Conservation (phyloP, 2,888 invertebrate species). For the Drosophila quasianomalipes region DNA sequence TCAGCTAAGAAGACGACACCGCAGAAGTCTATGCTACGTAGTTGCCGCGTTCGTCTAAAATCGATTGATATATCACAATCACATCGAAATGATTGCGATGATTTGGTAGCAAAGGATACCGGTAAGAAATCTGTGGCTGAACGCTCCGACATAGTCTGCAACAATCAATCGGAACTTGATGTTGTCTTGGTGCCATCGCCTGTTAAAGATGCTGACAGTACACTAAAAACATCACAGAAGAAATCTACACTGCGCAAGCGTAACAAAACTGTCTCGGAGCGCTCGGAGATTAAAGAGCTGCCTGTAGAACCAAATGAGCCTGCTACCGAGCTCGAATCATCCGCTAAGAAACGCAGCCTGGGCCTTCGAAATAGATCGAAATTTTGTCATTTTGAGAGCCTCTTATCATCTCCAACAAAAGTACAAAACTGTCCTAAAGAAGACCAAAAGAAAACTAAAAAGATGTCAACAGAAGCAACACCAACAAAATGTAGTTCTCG, state of each 20-base stretch:
- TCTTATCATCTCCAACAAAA: background rate
- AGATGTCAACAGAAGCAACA: background rate
- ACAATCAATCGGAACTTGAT: background rate
- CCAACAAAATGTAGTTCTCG: background rate
- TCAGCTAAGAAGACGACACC: background rate
- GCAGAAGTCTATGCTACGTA: background rate
- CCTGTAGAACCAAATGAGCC: background rate
- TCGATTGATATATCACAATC: background rate
- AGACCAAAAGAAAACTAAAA: background rate
- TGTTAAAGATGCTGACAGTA: background rate
- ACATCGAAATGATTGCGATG: background rate
- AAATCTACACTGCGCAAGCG: slow-evolving; percentile 6
- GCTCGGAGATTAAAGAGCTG: background rate
- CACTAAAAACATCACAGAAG: background rate
- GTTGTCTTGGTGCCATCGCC: background rate
- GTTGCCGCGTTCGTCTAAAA: slow-evolving; percentile 25
- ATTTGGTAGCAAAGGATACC: background rate
- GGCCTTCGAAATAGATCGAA: slow-evolving; percentile 1
- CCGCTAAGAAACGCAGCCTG: background rate
- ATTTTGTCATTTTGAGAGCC: slow-evolving; percentile 2
- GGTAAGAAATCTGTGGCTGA: background rate
- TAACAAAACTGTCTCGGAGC: background rate
- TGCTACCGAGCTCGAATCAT: background rate
- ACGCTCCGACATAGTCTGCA: background rate
- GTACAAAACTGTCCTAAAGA: background rate